These are phyloP conservation scores for Cryptophagus acutangulus DNA, from an alignment of 2,888 invertebrate species.

Conservation along the genomic window DNA sequence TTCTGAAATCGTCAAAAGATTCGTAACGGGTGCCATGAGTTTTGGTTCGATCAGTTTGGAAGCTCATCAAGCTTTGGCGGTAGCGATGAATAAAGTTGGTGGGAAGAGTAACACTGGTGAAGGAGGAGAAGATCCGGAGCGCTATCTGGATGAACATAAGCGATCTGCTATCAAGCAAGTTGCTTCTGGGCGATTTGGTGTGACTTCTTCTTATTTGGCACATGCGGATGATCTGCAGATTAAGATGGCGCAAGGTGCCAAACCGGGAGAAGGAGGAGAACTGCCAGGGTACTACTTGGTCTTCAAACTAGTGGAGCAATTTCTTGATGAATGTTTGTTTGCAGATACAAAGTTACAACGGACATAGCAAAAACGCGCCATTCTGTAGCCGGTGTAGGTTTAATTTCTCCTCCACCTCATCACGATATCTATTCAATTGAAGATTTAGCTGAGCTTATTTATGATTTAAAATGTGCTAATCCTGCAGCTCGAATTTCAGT, in stretches of 20 bases:
- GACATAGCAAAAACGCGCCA: slow-evolving; percentile 94
- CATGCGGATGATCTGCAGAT: slow-evolving; percentile 98
- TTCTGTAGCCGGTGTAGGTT: slow-evolving; percentile 93
- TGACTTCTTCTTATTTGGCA: slow-evolving; percentile 93
- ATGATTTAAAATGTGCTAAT: slow-evolving; percentile 96
- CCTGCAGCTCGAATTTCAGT: slow-evolving; percentile 93
- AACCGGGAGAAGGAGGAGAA: slow-evolving; percentile 98
- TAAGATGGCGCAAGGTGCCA: slow-evolving; percentile 99
- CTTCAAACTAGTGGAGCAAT: slow-evolving; percentile 3
- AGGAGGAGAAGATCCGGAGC: slow-evolving; percentile 81
- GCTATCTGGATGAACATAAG: slow-evolving; percentile 69
- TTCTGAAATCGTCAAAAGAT: slow-evolving; percentile 90
- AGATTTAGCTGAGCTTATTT: slow-evolving; percentile 96
- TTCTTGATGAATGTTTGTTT: slow-evolving; percentile 12
- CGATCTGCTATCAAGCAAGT: slow-evolving; percentile 98
- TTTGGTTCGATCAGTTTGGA: slow-evolving; percentile 85
- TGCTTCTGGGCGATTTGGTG: slow-evolving; percentile 97
- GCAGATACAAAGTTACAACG: slow-evolving; percentile 75
- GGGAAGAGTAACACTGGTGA: slow-evolving; percentile 97
- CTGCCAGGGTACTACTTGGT: slow-evolving; percentile 60
- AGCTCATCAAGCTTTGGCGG: slow-evolving; percentile 89
- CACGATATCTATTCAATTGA: slow-evolving; percentile 99
- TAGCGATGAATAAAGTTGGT: slow-evolving; percentile 85
- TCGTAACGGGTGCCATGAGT: slow-evolving; percentile 67
- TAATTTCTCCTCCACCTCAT: slow-evolving; percentile 98